These are phyloP conservation scores for Megalonaias nervosa DNA, from an alignment of 1,140 invertebrate species.

Conservation along the genomic window DNA sequence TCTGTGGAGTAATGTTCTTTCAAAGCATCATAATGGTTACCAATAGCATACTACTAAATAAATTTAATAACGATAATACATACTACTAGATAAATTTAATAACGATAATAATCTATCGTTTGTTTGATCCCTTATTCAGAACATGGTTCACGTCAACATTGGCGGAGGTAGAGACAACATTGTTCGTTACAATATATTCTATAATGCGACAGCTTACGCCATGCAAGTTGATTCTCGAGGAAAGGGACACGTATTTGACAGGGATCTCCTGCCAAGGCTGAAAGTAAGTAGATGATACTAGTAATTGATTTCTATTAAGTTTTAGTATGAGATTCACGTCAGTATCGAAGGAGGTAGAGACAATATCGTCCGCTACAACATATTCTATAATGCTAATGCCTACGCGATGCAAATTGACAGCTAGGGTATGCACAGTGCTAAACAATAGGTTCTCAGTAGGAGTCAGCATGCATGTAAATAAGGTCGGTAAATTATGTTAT, in stretches of 20 bases:
- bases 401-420: slow-evolving; percentile 26
- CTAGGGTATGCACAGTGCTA: slow-evolving; percentile 4
- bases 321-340: slow-evolving; percentile 38
- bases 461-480: too few species aligned
- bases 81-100: too few species aligned
- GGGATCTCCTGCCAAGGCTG: too few species aligned
- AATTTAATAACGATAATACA: too few species aligned
- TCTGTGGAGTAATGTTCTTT: too few species aligned
- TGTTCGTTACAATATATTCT: slow-evolving; percentile 49
- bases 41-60: too few species aligned
- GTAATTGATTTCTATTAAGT: too few species aligned
- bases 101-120: too few species aligned
- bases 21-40: too few species aligned
- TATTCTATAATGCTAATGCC: slow-evolving; percentile 32
- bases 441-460: too few species aligned
- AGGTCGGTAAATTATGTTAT: too few species aligned
- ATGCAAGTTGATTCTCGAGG: slow-evolving; percentile 52
- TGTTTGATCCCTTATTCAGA: slow-evolving; percentile 34
- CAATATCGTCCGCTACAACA: slow-evolving; percentile 36
- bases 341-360: slow-evolving; percentile 44
- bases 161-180: slow-evolving; percentile 52
- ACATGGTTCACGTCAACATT: slow-evolving; percentile 50
- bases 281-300: too few species aligned
- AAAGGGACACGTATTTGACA: not conserved
- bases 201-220: slow-evolving; percentile 34